Base-by-base conservation (phyloP, 2,888 invertebrate species). In the Diloba caeruleocephala region DNA sequence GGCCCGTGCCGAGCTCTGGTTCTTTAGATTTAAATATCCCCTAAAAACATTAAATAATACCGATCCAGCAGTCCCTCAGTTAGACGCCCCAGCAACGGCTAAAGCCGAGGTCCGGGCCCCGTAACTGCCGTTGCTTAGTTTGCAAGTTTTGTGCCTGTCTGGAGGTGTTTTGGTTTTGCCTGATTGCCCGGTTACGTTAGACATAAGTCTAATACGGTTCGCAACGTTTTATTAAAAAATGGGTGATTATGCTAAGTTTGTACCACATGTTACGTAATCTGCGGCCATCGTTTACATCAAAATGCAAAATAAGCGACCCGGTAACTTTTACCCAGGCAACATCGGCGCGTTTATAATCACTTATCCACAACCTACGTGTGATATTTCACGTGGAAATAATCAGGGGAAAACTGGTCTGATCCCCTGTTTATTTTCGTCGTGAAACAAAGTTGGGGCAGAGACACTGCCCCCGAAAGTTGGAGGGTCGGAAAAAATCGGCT, bases 401-500 rank as follows among this genome's bases (percentile, higher is more conserved):
- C 68, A 57, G 70, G 68, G 67, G 78, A 81, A 80, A 82, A 81
- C 75, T 76, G 78, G 72, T 69, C 72, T 77, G 80, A 82, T 81
- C 81, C 79, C 71, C 75, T 82, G 85, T 86, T 84, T 87, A 89
- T 87, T 88, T 85, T 81, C 71, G 75, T 59, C 55, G 71, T 69
- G 32, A 33, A 75, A 68, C 76, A 71, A 70, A 65, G 60, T 67
- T 68, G 69, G 74, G 78, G 71, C 74, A 74, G 74, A 68, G 71
- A 62, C 70, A 54, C 71, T 52, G 74, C 56, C 67, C 74, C 80
- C 74, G 52, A 78, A 84, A 79, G 79, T 86, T 81, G 72, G 78
- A 78, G 82, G 82, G 77, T 78, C 73, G 84, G 84, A 85, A 85
- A 83, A 88, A 88, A 84, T 81, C 77, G 76, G 53, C 41, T 51